These are phyloP conservation scores for Sinosuthora webbiana DNA, from an alignment of 2,113 vertebrate genomes.

Conservation along the genomic window DNA sequence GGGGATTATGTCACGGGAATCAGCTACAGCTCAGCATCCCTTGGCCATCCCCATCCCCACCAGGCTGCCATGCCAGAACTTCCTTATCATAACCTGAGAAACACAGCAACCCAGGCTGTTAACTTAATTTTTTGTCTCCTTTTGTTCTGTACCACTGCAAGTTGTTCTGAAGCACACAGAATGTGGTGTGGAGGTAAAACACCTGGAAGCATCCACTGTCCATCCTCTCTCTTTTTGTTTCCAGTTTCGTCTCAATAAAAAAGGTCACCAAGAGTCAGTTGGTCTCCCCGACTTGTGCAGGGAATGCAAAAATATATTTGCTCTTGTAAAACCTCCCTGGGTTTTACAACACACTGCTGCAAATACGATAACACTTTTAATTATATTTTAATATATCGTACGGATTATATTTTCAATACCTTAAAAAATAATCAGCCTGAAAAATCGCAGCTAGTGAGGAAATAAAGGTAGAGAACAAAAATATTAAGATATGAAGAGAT, in stretches of 20 bases:
- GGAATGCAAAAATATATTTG: not conserved
- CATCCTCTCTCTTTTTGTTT: not conserved
- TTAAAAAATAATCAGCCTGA: slow-evolving; percentile 19
- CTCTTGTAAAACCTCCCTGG: not conserved
- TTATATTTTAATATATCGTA: slow-evolving; percentile 19
- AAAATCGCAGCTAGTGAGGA: not conserved
- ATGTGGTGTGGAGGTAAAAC: not conserved
- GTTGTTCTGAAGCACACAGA: not conserved
- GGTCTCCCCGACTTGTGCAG: not conserved
- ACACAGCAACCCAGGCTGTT: not conserved
- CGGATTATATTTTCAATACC: slow-evolving; percentile 20
- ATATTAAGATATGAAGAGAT: not conserved
- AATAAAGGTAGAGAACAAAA: slow-evolving; percentile 23
- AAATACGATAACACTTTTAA: slow-evolving; percentile 30
- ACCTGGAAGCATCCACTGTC: not conserved
- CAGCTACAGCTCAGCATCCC: not conserved
- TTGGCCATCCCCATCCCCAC: not conserved
- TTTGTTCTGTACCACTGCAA: not conserved
- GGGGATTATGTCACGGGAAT: not conserved
- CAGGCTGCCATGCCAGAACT: not conserved
- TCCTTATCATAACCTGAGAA: not conserved
- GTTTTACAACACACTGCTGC: not conserved
- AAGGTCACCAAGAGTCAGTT: not conserved
- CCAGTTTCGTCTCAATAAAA: not conserved
- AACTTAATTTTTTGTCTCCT: not conserved